A percentile compares a stretch with the other conserved stretches of the same genome.
These are phyloP conservation scores for Alloscopus bannaensis DNA, from an alignment of 2,888 invertebrate genomes.

Conservation along the genomic window DNA sequence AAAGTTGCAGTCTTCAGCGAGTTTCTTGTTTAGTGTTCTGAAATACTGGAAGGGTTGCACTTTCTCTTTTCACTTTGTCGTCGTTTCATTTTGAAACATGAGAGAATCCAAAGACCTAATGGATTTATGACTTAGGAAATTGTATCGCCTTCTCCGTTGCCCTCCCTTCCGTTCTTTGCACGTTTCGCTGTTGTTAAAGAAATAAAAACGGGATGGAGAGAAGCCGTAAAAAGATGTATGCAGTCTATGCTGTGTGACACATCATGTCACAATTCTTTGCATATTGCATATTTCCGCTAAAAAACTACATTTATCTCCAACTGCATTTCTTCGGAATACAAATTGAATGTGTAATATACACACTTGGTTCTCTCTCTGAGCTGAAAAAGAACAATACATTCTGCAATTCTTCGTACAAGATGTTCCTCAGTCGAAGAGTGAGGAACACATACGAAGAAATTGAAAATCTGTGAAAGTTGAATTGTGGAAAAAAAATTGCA, in stretches of 20 bases:
- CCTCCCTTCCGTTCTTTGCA: not conserved
- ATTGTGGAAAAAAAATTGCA: not conserved
- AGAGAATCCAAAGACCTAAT: conserved; percentile 33
- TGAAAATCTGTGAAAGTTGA: conserved; percentile 17
- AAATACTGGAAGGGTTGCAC: no score
- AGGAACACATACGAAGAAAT: no score
- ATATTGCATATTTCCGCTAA: conserved; percentile 40
- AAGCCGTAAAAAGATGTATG: conserved; percentile 55
- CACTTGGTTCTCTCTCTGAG: no score
- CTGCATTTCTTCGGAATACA: conserved; percentile 18
- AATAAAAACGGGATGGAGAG: conserved; percentile 46
- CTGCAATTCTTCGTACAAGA: no score
- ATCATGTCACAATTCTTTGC: conserved; percentile 49
- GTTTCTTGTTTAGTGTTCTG: no score
- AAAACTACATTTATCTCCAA: not conserved
- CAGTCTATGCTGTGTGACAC: conserved; percentile 47
- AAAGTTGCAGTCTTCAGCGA: no score
- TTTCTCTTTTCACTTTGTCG: conserved; percentile 23
- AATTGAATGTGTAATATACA: conserved; percentile 28
- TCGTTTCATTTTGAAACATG: conserved; percentile 29
- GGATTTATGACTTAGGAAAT: conserved; percentile 56
- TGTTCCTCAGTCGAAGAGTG: no score
- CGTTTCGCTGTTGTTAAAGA: not conserved
- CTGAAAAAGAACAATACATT: no score
- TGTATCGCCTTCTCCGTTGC: conserved; percentile 37